Percentiles rank a stretch among this genome's conserved stretches.
These are phyloP conservation scores for Platichthys flesus DNA, from an alignment of 2,113 vertebrate species.

Conservation along the genomic window DNA sequence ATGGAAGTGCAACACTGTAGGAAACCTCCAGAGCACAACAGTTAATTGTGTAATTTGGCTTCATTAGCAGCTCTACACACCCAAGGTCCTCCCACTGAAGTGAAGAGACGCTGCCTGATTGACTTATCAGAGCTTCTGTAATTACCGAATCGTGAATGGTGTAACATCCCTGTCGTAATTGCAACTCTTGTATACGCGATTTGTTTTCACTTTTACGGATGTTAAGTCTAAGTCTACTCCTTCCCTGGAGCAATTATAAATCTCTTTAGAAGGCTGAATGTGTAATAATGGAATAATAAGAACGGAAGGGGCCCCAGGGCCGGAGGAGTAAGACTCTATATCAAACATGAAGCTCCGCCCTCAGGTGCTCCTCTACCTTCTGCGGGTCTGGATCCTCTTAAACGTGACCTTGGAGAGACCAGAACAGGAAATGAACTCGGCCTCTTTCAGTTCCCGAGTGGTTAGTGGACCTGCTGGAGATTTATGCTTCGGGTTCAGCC, in stretches of 20 bases:
- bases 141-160: too few species aligned
- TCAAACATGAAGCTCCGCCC: neutral
- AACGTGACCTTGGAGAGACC: slow-evolving; percentile 31
- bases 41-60: too few species aligned
- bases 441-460: slow-evolving; percentile 15
- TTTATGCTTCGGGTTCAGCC: slow-evolving; percentile 15
- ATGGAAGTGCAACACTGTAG: too few species aligned
- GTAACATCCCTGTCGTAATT: too few species aligned
- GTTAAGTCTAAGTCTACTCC: slow-evolving; percentile 5
- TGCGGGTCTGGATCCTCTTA: slow-evolving; percentile 31
- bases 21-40: too few species aligned
- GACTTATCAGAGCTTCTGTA: too few species aligned
- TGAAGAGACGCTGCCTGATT: too few species aligned
- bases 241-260: slow-evolving; percentile 51
- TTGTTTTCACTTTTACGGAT: too few species aligned
- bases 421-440: slow-evolving; percentile 59
- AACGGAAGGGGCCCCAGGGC: neutral
- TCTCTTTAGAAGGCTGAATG: slow-evolving; percentile 33
- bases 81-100: too few species aligned
- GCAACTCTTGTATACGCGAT: too few species aligned
- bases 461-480: slow-evolving; percentile 33
- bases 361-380: slow-evolving; percentile 49
- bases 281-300: slow-evolving; percentile 55
- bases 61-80: too few species aligned
- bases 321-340: too few species aligned